Percentiles rank a stretch among this genome's conserved stretches.
phyloP scores from a whole-genome alignment of 37 sponge, comb jelly and placozoan genomes.

The Ianthella basta region DNA sequence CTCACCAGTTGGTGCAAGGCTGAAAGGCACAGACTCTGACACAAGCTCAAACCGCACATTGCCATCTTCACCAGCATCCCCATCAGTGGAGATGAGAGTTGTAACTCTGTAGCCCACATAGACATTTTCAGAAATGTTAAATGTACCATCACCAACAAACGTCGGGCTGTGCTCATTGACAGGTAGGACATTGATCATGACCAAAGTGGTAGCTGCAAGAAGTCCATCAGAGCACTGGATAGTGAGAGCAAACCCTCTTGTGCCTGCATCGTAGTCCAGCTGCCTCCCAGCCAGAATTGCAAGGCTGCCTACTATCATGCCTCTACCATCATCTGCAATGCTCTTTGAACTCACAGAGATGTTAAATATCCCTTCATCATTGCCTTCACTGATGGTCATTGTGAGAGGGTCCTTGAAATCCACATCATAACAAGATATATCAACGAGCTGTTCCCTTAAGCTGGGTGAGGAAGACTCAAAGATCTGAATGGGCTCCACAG shows the following conservation, averaged over 20 bases:
- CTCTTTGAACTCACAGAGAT: conserved; percentile 38
- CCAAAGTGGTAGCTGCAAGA: neutral
- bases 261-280: conserved; percentile 54
- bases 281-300: neutral
- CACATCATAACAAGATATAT: conserved; percentile 22
- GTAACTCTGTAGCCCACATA: conserved; percentile 16
- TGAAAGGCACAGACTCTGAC: neutral
- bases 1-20: conserved; percentile 19
- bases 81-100: conserved; percentile 24
- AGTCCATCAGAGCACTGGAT: conserved; percentile 42
- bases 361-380: conserved; percentile 33
- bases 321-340: neutral
- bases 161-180: conserved; percentile 42
- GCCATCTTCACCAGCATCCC: conserved; percentile 70
- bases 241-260: conserved; percentile 13
- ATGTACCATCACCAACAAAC: neutral
- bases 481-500: neutral
- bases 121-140: neutral
- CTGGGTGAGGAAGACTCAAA: neutral
- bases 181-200: conserved; percentile 14
- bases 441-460: neutral
- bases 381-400: conserved; percentile 46
- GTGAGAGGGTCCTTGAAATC: conserved; percentile 37
- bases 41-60: conserved; percentile 34
- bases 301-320: conserved; percentile 47